Percentiles rank a stretch among this genome's conserved stretches.
phyloP scores from a whole-genome alignment of 2,113 vertebrate genomes.

The Spea bombifrons region DNA sequence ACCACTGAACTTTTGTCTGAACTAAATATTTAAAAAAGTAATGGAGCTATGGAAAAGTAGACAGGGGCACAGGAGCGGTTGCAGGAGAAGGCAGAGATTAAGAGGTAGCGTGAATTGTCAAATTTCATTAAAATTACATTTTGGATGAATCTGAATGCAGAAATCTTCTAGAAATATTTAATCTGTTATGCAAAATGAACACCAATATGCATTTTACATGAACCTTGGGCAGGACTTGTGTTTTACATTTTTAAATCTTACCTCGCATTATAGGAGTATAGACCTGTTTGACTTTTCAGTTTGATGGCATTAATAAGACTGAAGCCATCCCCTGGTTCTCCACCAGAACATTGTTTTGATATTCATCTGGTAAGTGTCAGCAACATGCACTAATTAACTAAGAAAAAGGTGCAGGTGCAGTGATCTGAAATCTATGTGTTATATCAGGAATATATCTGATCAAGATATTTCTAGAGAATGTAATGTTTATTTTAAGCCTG shows the following conservation, averaged over 20 bases:
- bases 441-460: slow-evolving; percentile 28
- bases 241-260: too few species aligned
- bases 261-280: not conserved
- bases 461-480: slow-evolving; percentile 29
- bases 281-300: not conserved
- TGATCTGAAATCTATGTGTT: slow-evolving; percentile 17
- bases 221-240: not conserved
- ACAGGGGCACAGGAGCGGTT: too few species aligned
- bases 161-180: not conserved
- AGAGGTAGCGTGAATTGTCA: too few species aligned
- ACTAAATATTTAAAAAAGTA: too few species aligned
- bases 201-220: not conserved
- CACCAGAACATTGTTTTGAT: slow-evolving; percentile 35
- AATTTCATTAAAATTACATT: too few species aligned
- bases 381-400: slow-evolving; percentile 40
- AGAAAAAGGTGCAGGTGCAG: slow-evolving; percentile 31
- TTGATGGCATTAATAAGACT: slow-evolving; percentile 22
- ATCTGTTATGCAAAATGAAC: not conserved
- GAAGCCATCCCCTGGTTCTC: slow-evolving; percentile 22
- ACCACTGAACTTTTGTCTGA: too few species aligned
- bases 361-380: slow-evolving; percentile 37
- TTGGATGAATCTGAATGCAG: not conserved
- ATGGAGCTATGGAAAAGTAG: too few species aligned
- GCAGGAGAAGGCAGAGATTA: too few species aligned
- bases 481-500: slow-evolving; percentile 17